Base-by-base conservation (phyloP, 2,113 vertebrate genomes). In the Crotophaga sulcirostris region DNA sequence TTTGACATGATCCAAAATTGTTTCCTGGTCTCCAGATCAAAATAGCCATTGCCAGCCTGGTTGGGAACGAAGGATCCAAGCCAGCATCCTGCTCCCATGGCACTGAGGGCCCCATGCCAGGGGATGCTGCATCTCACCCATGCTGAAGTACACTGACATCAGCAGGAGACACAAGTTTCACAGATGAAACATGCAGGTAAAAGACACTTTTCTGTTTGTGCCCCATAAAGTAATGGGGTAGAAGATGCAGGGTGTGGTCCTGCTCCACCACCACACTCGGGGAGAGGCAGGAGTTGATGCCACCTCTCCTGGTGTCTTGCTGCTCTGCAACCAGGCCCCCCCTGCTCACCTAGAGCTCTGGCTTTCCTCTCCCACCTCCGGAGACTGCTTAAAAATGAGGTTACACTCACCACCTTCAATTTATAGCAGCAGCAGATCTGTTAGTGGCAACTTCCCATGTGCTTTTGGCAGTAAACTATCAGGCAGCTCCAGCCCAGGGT, bases 261-360 rank as follows among this genome's bases (percentile, higher is more conserved):
- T 1, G 5, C 28, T 62, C 29, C 11, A 51, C 10, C 20, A 38
- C 23, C 73, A 56, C 28, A 13, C 26, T 21, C 26, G 40, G 17
- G n/a, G 31, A 42, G n/a, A 59, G 17, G 19, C 12, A 47, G 4
- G 29, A 28, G 8, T 17, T n/a, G 77, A 58, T 54, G 44, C n/a
- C 40, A 25, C 18, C 34, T 66, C 38, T 66, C 25, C 40, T 18
- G 58, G 56, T 45, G 0, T 23, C 4, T 34, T 1, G 0, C 11
- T 15, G 6, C 25, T 60, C 52, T 2, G 3, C 1, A 1, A 25
- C 36, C 56, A 63, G 31, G 8, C 16, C 2, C 3, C 14, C 7
- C 7, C 1, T 0, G 3, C n/a, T 54, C 4, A 0, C 40, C 54
- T 24, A 49, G 17, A 13, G 7, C 17, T 25, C 9, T 4, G 1